A percentile compares a stretch with the other conserved stretches of the same genome.
phyloP scores from a whole-genome alignment of 1,140 invertebrate genomes.

The Bombus haemorrhoidalis region DNA sequence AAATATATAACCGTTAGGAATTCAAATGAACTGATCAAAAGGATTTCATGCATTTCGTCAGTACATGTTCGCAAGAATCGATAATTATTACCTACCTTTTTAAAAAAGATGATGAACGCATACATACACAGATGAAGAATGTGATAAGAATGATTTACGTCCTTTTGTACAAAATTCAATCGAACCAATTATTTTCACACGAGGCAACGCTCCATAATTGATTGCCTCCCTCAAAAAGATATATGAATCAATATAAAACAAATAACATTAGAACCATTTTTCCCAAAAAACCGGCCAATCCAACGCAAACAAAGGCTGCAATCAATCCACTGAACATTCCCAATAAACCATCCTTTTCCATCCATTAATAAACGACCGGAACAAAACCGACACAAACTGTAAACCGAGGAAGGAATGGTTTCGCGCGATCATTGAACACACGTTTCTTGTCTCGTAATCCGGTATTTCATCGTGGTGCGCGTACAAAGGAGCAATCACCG shows the following conservation, averaged over 20 bases:
- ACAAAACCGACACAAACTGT: neutral
- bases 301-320: neutral
- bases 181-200: neutral
- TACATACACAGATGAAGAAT: too few species aligned
- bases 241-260: neutral
- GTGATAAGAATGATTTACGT: too few species aligned
- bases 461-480: neutral
- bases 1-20: too few species aligned
- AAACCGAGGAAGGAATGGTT: neutral
- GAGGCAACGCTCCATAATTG: neutral
- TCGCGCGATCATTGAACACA: neutral
- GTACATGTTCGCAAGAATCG: too few species aligned
- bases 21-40: too few species aligned
- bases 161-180: neutral
- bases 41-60: too few species aligned
- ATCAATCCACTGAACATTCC: neutral
- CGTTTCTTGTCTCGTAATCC: neutral
- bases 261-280: neutral
- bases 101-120: too few species aligned
- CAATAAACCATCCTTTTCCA: neutral
- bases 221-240: neutral
- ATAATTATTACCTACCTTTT: too few species aligned
- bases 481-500: conserved; percentile 2
- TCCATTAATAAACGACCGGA: neutral
- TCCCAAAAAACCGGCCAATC: neutral